Base-by-base conservation (phyloP, 2,888 invertebrate genomes). In the Sminthurides aquaticus region DNA sequence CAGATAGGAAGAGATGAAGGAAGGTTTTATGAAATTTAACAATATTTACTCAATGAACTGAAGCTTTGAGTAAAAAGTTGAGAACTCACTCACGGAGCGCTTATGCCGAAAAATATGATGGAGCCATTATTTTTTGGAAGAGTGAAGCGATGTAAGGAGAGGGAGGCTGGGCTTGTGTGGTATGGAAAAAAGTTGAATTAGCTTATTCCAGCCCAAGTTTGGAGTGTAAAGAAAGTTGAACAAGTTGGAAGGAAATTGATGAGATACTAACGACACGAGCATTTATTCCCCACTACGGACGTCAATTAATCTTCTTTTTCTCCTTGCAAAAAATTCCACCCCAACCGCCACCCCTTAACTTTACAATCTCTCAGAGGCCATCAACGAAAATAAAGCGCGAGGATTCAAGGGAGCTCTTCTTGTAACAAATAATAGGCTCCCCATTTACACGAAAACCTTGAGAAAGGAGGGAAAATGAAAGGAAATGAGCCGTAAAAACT, bases 201-300 rank as follows among this genome's bases (percentile, higher is more conserved):
- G 58, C 60, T 29, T 3, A 48, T 52, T 22, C 52, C 15, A 34
- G 29, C n/a, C 15, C 15, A 28, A 5, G n/a, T 29, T 20, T 34
- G 15, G 24, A 49, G 49, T 3, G 29, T n/a, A n/a, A 60, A 24
- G 24, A 60, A 22, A 34, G 34, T 22, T n/a, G 48, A 15, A 24
- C 49, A 22, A n/a, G 43, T 29, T 22, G 43, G n/a, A 43, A n/a
- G 26, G 27, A 28, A 49, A 49, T 49, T 49, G 49, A 49, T 54
- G 52, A 52, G 52, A 52, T 52, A 52, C 52, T 52, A 52, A 52
- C 52, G 52, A 52, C 52, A 52, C 52, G 5, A 52, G 20, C 52
- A 52, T 52, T 20, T 52, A 52, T 52, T 52, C 52, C 20, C 52
- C 5, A 22, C 15, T 20, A 52, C 22, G 52, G 52, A 52, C 52